Conservation (phyloP, 2,113 vertebrate species). For the Phyllostomus hastatus region DNA sequence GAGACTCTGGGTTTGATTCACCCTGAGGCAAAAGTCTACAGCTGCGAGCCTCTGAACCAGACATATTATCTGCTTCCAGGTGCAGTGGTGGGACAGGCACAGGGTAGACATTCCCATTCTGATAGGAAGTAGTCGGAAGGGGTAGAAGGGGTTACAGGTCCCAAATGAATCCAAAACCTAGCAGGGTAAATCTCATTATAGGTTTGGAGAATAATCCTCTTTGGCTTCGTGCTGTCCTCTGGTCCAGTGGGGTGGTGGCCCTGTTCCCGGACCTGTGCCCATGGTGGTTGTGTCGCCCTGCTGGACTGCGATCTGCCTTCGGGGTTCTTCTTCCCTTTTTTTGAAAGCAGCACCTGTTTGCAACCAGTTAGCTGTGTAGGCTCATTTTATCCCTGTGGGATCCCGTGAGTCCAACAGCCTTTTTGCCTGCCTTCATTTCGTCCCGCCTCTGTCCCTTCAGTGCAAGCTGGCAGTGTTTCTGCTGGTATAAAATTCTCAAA, state of each 20-base stretch:
- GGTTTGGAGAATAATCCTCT: not conserved
- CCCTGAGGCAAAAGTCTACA: not conserved
- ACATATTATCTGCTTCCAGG: not conserved
- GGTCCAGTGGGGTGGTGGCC: not conserved
- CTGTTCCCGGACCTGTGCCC: not conserved
- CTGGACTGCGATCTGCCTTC: not conserved
- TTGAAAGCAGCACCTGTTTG: not conserved
- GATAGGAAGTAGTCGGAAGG: not conserved
- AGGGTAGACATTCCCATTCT: not conserved
- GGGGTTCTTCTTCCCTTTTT: not conserved
- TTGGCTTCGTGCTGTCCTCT: not conserved
- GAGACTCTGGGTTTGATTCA: not conserved
- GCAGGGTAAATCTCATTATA: not conserved
- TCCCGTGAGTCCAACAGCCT: not conserved
- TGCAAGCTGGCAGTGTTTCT: not conserved
- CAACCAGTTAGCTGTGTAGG: not conserved
- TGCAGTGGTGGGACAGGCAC: too few species aligned
- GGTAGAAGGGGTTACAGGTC: not conserved
- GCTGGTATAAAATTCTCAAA: not conserved
- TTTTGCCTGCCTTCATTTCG: not conserved
- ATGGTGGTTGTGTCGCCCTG: not conserved
- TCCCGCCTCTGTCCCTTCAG: not conserved
- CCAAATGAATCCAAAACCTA: not conserved
- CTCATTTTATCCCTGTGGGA: not conserved
- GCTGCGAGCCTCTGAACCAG: not conserved